A percentile compares a stretch with the other conserved stretches of the same genome.
These are phyloP conservation scores for Venusia cambrica DNA, from an alignment of 2,888 invertebrate genomes.

Conservation along the genomic window DNA sequence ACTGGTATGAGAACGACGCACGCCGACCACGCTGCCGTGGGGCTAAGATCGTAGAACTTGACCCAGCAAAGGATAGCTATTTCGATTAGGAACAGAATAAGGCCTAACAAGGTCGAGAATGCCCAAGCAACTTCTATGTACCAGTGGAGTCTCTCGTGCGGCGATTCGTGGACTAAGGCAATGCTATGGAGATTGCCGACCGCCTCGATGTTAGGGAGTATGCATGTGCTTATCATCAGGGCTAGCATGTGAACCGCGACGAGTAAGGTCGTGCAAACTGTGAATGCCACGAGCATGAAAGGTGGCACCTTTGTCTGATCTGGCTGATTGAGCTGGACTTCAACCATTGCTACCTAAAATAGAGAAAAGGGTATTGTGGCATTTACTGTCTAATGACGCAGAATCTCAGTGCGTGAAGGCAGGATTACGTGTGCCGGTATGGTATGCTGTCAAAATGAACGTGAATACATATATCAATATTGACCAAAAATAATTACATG, in stretches of 20 bases:
- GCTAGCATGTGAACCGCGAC: constrained; percentile 99
- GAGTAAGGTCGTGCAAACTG: constrained; percentile 95
- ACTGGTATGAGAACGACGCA: constrained; percentile 96
- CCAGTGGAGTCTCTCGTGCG: constrained; percentile 94
- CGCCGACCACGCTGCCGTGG: constrained; percentile 92
- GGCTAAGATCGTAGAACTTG: constrained; percentile 93
- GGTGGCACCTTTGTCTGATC: constrained; percentile 85
- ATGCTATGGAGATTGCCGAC: constrained; percentile 95
- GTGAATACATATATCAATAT: too few relatives aligned
- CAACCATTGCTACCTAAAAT: constrained; percentile 95
- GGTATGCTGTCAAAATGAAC: too few relatives aligned
- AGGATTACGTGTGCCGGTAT: too few relatives aligned
- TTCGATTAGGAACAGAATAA: constrained; percentile 95
- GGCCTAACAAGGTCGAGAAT: constrained; percentile 96
- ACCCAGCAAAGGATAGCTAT: constrained; percentile 98
- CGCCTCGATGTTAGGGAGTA: constrained; percentile 98
- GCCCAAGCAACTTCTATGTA: constrained; percentile 99
- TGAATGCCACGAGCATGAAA: constrained; percentile 93
- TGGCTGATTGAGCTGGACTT: constrained; percentile 91
- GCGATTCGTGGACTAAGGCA: constrained; percentile 92
- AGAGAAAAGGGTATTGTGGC: too few relatives aligned
- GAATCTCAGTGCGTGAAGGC: too few relatives aligned
- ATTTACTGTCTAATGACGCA: too few relatives aligned
- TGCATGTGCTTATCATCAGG: constrained; percentile 99
- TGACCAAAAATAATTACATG: too few relatives aligned